Evolutionary conservation across 2,797 vertebrate species (phyloP), one percentile per base, ranked within the genome.

Genomic region (Cheirogaleus major): DNA sequence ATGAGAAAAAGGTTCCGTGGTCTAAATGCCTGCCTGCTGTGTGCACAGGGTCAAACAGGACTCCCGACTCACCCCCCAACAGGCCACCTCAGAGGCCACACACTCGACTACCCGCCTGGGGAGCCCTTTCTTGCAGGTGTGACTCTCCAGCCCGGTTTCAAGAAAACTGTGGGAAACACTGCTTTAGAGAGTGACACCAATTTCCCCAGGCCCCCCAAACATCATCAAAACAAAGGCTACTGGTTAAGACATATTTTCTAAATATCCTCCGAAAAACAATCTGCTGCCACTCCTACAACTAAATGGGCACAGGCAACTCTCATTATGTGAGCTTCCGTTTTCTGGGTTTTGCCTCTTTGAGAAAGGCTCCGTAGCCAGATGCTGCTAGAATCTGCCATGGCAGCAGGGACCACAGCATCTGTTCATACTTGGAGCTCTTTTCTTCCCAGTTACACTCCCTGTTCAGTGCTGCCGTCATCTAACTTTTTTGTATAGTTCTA

Each of bases 401-500:
- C 22, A 11, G 88, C 73, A 12, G 35, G 4, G 27, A 7, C 8
- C 0, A 15, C 30, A 7, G 11, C 50, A 6, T 25, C 13, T 11
- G n/a, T 15, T 5, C 27, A 22, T 5, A 20, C 45, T 5, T 0
- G 2, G 17, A 11, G 61, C 59, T 30, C 3, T 57, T 52, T 52
- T 23, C 65, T 4, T 35, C 9, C 50, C 0, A 4, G 0, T 2
- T 2, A 25, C 0, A 3, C 6, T 23, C 84, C 1, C 0, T 12
- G 27, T 20, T 5, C 32, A 11, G 23, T 1, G n/a, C 15, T 23
- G 41, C 72, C 30, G 7, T 81, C n/a, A 6, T 5, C 15, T 32
- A 17, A 4, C 5, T 5, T 32, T 20, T 32, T 7, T 55, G 20
- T 8, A 45, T 0, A 38, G 13, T 20, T 73, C 61, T 89, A 8